phyloP scores from a whole-genome alignment of 2,797 vertebrate genomes.

The Centroberyx gerrardi region DNA sequence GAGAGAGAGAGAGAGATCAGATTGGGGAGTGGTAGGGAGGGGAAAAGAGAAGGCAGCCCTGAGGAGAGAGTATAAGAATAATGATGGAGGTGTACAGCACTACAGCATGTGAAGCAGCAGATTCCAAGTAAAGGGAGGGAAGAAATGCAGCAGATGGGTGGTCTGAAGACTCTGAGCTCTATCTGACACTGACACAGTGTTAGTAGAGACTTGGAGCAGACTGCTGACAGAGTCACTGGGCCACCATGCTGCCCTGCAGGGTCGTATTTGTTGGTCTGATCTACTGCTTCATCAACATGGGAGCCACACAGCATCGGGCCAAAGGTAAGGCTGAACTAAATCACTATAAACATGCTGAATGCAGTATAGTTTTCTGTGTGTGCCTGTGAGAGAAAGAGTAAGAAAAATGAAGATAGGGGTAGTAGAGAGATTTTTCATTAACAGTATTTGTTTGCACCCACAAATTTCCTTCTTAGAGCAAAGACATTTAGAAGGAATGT shows the following conservation, averaged over 20 bases:
- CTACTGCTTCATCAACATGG: conserved; percentile 51
- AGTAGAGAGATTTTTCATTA: neutral
- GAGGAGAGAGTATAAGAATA: conserved; percentile 5
- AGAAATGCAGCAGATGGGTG: conserved; percentile 16
- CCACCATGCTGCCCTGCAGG: conserved; percentile 62
- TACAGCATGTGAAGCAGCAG: conserved; percentile 10
- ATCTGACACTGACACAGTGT: neutral
- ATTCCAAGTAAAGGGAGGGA: conserved; percentile 10
- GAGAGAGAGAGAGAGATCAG: conserved; percentile 2
- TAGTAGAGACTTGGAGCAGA: neutral
- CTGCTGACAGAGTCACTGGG: neutral
- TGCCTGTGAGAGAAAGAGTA: neutral
- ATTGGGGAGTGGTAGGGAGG: neutral
- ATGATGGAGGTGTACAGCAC: conserved; percentile 4
- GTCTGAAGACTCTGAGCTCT: neutral
- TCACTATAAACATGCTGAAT: neutral
- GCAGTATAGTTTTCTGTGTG: neutral
- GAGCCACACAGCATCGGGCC: conserved; percentile 1
- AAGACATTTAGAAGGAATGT: neutral
- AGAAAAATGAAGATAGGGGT: too few relatives aligned
- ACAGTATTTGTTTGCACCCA: neutral
- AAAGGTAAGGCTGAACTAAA: conserved; percentile 55
- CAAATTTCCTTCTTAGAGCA: neutral
- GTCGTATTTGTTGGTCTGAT: conserved; percentile 52
- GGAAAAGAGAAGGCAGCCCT: neutral